Evolutionary conservation across 2,888 invertebrate genomes (phyloP), one percentile per base, ranked within the genome.

Genomic region (Cyrtodaria siliqua): DNA sequence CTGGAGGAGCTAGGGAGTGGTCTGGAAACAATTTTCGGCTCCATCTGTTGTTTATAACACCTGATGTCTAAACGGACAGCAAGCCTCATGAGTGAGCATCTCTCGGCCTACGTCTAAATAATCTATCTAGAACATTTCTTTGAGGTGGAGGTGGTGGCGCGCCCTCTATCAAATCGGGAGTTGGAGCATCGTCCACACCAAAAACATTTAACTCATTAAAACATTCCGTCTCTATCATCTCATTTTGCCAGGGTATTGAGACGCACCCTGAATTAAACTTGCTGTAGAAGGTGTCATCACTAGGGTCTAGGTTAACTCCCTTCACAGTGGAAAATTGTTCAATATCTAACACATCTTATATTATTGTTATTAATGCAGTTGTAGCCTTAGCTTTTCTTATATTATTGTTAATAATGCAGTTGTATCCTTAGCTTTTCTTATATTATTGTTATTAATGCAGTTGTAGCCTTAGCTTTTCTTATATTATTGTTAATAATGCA

Each of bases 151-250:
- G 95, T n/a, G 89, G 89, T 84, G 95, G 95, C 63, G 96, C 96
- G 88, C 96, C 96, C 87, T 98, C 95, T 90, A 97, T 94, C 87
- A 99, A 95, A 94, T 99, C 99, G 53, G 96, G 95, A 68, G 97
- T 96, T 40, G 97, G 96, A 59, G 95, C 94, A 89, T 96, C 96
- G 88, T 95, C 95, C 77, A 96, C 95, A 18, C 96, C 96, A 92
- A 97, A 97, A 60, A 96, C 95, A 93, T 99, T 99, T 90, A 99
- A 95, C 93, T 99, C 99, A 83, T 96, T 95, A 93, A 96, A 99
- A 94, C 99, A 99, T 90, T 99, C 99, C 0, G 99, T 99, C 94
- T 99, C 99, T 90, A 99, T 96, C 98, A 99, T 99, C 96, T 99
- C 99, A 84, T 95, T 96, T 95, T 99, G 99, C 99, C 99, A 99